These are phyloP conservation scores for Pachydiplax longipennis DNA, from an alignment of 2,888 invertebrate species.

Conservation along the genomic window DNA sequence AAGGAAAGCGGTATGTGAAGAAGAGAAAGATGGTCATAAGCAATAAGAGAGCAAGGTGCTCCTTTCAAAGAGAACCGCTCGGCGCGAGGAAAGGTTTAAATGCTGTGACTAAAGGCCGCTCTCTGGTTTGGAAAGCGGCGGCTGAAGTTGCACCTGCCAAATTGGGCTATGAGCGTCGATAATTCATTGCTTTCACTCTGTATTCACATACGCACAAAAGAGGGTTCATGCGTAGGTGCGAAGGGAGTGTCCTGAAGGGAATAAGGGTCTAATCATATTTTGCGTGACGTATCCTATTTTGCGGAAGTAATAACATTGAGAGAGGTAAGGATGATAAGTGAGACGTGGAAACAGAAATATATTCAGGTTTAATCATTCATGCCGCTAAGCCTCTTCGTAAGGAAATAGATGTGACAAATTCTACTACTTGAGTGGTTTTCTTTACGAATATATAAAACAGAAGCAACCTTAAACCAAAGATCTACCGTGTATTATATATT, in stretches of 20 bases:
- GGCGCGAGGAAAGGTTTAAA: not conserved
- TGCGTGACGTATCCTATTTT: not conserved
- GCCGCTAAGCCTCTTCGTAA: too few species aligned
- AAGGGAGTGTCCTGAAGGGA: not conserved
- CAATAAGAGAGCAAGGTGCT: not conserved
- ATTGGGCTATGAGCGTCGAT: constrained; percentile 16
- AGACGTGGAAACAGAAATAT: not conserved
- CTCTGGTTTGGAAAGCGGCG: not conserved
- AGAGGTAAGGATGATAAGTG: not conserved
- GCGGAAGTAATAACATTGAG: not conserved
- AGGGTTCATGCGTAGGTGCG: not conserved
- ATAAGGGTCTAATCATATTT: not conserved
- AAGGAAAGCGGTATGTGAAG: not conserved
- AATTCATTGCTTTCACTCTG: constrained; percentile 21
- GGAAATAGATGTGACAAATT: too few species aligned
- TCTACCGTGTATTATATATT: too few species aligned
- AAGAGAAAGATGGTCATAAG: not conserved
- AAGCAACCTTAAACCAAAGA: too few species aligned
- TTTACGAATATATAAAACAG: too few species aligned
- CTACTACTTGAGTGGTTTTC: too few species aligned
- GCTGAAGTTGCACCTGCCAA: constrained; percentile 27
- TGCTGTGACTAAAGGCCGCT: not conserved
- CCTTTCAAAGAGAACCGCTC: constrained; percentile 3
- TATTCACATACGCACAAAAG: not conserved
- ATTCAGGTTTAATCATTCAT: too few species aligned